Evolutionary conservation across 2,888 invertebrate species (phyloP).

Genomic region (Drosophila recens): DNA sequence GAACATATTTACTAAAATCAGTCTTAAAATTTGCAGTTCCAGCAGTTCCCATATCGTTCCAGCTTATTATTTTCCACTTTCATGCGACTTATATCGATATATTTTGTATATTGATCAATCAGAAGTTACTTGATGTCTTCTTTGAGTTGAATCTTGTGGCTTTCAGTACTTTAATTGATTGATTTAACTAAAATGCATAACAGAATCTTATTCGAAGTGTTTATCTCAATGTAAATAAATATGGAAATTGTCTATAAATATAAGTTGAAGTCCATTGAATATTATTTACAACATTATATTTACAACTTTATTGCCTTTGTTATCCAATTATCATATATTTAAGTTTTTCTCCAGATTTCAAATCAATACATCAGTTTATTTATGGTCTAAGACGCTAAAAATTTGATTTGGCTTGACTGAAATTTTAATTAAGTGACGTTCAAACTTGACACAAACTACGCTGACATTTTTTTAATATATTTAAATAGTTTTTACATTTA

Average conservation of each 20-base stretch:
- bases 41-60: neutral
- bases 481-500: neutral
- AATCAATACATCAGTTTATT: neutral
- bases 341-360: neutral
- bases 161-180: neutral
- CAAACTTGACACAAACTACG: neutral
- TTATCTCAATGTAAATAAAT: neutral
- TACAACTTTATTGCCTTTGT: neutral
- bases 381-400: neutral
- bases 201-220: neutral
- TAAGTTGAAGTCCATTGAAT: neutral
- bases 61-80: neutral
- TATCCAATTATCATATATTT: conserved; percentile 5
- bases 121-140: neutral
- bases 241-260: neutral
- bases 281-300: conserved; percentile 1
- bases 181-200: neutral
- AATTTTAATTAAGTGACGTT: neutral
- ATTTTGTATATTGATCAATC: conserved; percentile 1
- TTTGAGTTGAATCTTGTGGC: neutral
- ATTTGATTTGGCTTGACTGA: neutral
- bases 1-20: no score
- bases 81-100: neutral
- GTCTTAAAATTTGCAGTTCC: neutral
- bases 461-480: neutral